Conservation (phyloP, 2,888 invertebrate species). For the Dryocosmus kuriphilus region DNA sequence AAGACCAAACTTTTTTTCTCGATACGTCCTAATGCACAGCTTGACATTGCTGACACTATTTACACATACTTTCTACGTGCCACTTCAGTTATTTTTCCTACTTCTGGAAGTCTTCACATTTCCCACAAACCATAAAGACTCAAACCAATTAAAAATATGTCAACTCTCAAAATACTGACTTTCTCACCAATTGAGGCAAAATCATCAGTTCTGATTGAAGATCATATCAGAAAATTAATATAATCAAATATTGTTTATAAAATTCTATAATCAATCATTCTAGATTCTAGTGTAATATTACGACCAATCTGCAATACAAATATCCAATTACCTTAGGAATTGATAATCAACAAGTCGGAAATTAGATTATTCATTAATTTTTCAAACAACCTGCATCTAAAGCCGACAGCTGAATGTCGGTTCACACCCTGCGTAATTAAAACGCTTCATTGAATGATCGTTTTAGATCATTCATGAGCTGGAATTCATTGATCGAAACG, state of each 20-base stretch:
- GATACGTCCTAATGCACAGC: no score
- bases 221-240: background rate
- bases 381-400: background rate
- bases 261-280: background rate
- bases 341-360: background rate
- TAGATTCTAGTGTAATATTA: background rate
- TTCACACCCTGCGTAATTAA: conserved; percentile 9
- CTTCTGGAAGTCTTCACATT: background rate
- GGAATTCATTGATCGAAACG: conserved; percentile 28
- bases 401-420: background rate
- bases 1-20: no score
- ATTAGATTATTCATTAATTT: background rate
- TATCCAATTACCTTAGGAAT: background rate
- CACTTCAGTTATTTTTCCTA: conserved; percentile 19
- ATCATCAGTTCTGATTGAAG: no score
- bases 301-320: background rate
- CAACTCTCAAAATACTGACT: background rate
- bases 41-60: conserved; percentile 18
- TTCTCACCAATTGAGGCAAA: no score
- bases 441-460: conserved; percentile 20
- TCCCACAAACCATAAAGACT: conserved; percentile 12
- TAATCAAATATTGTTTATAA: background rate
- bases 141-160: background rate
- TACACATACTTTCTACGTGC: conserved; percentile 21
- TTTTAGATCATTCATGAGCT: conserved; percentile 25